These are phyloP conservation scores for Actenoides hombroni DNA, from an alignment of 2,113 vertebrate species.

Conservation along the genomic window DNA sequence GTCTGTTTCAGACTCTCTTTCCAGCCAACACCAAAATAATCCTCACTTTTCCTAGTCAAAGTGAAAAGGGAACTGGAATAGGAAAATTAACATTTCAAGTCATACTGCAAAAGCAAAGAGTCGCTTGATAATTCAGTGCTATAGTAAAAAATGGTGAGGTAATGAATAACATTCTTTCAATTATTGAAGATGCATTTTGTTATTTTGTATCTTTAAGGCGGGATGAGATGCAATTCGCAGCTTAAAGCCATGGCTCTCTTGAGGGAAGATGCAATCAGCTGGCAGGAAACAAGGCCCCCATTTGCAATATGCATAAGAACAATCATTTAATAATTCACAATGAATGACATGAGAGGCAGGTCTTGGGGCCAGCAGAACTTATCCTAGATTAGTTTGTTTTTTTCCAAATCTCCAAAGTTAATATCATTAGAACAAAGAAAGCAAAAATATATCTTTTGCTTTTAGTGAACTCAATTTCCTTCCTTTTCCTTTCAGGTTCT, in stretches of 20 bases:
- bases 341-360: conserved; percentile 49
- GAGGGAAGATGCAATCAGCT: conserved; percentile 65
- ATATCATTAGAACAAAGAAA: conserved; percentile 10
- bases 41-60: conserved; percentile 1
- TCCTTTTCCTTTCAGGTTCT: neutral
- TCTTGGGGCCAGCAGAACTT: conserved; percentile 38
- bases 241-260: conserved; percentile 66
- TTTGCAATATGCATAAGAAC: conserved; percentile 64
- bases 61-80: neutral
- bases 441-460: neutral
- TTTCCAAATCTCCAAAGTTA: conserved; percentile 23
- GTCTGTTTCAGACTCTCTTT: neutral
- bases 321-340: conserved; percentile 72
- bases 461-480: neutral
- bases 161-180: conserved; percentile 71
- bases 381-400: conserved; percentile 27
- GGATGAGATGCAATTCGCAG: conserved; percentile 40
- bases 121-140: conserved; percentile 32
- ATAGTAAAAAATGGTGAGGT: conserved; percentile 54
- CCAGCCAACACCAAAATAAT: neutral
- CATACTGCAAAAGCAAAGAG: conserved; percentile 22
- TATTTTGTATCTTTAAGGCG: conserved; percentile 63
- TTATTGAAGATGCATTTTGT: conserved; percentile 75
- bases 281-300: conserved; percentile 71
- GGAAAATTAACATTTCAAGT: conserved; percentile 21